phyloP scores from a whole-genome alignment of 2,113 vertebrate genomes.

The Sinocyclocheilus maitianheensis region DNA sequence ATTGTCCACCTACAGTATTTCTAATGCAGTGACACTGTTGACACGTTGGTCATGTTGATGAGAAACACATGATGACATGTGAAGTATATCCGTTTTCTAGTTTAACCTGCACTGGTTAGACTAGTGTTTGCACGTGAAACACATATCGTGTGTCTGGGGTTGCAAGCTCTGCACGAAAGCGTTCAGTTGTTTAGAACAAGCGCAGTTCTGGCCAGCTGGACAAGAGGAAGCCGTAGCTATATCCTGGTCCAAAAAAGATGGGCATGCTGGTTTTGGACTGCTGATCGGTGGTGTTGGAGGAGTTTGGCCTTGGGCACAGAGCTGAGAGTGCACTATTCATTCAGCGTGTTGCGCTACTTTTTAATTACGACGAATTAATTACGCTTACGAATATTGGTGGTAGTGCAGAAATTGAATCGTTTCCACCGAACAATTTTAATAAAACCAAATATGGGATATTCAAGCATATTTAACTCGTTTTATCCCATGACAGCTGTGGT shows the following conservation, averaged over 20 bases:
- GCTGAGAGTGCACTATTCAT: slow-evolving; percentile 5
- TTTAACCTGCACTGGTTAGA: slow-evolving; percentile 24
- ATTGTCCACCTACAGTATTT: background rate
- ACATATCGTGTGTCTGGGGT: background rate
- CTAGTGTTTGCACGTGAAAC: background rate
- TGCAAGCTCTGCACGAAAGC: background rate
- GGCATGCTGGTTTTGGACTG: background rate
- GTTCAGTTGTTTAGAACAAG: slow-evolving; percentile 12
- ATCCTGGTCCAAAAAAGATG: background rate
- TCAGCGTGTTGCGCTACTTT: slow-evolving; percentile 36
- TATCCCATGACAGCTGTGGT: background rate
- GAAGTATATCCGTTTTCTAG: background rate
- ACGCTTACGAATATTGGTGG: background rate
- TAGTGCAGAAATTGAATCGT: background rate
- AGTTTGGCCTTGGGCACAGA: background rate
- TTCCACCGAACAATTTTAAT: background rate
- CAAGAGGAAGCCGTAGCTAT: background rate
- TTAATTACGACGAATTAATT: background rate
- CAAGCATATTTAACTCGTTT: background rate
- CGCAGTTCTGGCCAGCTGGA: background rate
- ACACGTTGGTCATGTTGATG: background rate
- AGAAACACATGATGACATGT: background rate
- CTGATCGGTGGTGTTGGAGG: background rate
- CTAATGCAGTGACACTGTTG: slow-evolving; percentile 5
- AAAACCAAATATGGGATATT: background rate